phyloP scores from a whole-genome alignment of 2,888 invertebrate genomes.

The Eristalis arbustorum region DNA sequence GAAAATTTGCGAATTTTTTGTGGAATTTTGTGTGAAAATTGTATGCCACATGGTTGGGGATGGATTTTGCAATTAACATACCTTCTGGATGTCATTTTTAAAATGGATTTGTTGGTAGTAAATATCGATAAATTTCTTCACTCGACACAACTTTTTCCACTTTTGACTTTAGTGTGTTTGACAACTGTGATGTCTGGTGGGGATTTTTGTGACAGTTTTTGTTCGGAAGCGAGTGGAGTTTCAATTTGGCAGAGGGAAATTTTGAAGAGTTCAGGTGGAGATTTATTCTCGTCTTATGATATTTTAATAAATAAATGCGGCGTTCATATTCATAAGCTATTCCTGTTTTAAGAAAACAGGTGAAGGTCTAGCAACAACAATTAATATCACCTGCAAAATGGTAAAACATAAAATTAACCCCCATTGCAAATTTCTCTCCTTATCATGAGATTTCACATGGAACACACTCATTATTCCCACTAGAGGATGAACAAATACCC shows the following conservation, averaged over 20 bases:
- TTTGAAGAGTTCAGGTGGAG: background rate
- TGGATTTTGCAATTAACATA: conserved; percentile 48
- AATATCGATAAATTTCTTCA: conserved; percentile 69
- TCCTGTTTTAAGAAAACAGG: no score
- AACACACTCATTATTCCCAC: background rate
- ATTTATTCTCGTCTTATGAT: no score
- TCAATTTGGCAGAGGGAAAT: background rate
- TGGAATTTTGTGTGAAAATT: background rate
- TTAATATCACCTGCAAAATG: no score
- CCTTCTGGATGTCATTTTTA: conserved; percentile 68
- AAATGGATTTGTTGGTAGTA: conserved; percentile 65
- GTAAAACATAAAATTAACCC: background rate
- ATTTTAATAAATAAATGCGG: no score
- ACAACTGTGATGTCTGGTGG: conserved; percentile 47
- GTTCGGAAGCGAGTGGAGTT: background rate
- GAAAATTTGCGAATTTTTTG: background rate
- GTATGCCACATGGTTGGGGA: conserved; percentile 11
- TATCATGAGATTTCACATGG: background rate
- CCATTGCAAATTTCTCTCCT: background rate
- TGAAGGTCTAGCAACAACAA: background rate
- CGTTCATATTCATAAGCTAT: no score
- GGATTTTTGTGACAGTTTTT: conserved; percentile 47
- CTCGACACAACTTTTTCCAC: conserved; percentile 68
- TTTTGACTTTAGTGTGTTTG: conserved; percentile 66
- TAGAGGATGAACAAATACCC: background rate